Evolutionary conservation across 2,797 vertebrate species (phyloP).

Genomic region (Myioborus melanocephalus): DNA sequence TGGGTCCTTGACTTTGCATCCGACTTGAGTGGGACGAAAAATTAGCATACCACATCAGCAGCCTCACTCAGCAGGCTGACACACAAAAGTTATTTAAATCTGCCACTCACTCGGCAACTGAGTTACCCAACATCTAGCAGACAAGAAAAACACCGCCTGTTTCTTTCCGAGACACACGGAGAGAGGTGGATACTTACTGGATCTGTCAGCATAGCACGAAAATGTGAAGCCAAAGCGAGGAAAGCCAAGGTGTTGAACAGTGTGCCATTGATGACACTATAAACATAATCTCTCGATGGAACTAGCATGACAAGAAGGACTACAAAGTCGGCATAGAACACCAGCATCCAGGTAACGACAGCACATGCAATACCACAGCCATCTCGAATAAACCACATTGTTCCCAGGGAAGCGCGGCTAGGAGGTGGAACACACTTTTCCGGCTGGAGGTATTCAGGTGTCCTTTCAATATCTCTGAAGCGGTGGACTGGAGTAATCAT

Average conservation of each 20-base stretch:
- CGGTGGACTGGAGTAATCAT: constrained; percentile 89
- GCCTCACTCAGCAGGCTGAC: not conserved
- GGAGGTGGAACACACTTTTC: constrained; percentile 92
- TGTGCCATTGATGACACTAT: constrained; percentile 90
- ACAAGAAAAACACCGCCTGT: not conserved
- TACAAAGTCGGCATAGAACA: constrained; percentile 96
- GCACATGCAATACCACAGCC: constrained; percentile 94
- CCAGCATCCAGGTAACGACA: constrained; percentile 93
- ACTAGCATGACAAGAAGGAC: constrained; percentile 95
- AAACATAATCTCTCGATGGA: constrained; percentile 85
- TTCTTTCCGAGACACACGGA: not conserved
- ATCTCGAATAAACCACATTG: constrained; percentile 98
- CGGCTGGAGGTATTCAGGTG: constrained; percentile 90
- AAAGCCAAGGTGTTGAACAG: constrained; percentile 92
- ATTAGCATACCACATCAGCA: constrained; percentile 25
- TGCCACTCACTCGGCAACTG: not conserved
- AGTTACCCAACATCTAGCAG: constrained; percentile 35
- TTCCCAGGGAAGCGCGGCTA: constrained; percentile 72
- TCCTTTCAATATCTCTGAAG: constrained; percentile 95
- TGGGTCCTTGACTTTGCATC: not conserved
- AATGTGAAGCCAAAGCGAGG: constrained; percentile 92
- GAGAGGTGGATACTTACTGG: constrained; percentile 84
- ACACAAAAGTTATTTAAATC: constrained; percentile 19
- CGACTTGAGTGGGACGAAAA: constrained; percentile 16
- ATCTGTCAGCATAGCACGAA: constrained; percentile 95